Percentiles rank a stretch among this genome's conserved stretches.
Evolutionary conservation across 2,888 invertebrate genomes (phyloP).

Genomic region (Hoplodrina ambigua): DNA sequence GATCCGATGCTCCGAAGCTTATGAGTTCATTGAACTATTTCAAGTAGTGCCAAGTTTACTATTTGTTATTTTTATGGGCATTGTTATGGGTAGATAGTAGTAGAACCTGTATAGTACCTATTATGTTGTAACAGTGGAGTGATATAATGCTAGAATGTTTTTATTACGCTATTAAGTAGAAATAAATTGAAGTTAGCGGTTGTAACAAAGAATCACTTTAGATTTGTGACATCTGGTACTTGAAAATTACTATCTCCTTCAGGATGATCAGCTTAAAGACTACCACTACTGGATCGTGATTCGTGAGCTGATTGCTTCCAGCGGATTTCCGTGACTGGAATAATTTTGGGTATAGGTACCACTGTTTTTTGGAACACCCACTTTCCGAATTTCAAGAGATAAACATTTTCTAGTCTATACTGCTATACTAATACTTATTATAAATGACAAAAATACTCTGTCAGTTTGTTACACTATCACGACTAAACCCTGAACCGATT

Average conservation of each 20-base stretch:
- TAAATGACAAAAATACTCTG: too few relatives aligned
- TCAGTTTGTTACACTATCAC: too few relatives aligned
- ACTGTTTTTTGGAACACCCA: too few relatives aligned
- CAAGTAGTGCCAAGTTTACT: constrained; percentile 67
- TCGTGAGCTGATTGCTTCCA: too few relatives aligned
- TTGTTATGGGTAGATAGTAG: constrained; percentile 26
- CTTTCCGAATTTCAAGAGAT: too few relatives aligned
- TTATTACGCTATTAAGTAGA: background rate
- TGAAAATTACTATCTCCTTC: background rate
- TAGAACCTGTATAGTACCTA: background rate
- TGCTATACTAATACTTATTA: too few relatives aligned
- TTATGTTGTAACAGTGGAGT: constrained; percentile 17
- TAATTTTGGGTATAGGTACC: too few relatives aligned
- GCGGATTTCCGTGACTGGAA: too few relatives aligned
- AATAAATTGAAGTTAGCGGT: background rate
- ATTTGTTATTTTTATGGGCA: constrained; percentile 56
- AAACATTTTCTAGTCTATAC: too few relatives aligned
- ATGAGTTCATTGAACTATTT: constrained; percentile 63
- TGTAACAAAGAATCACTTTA: background rate
- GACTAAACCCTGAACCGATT: too few relatives aligned
- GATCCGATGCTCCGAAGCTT: constrained; percentile 52
- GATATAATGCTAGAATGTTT: constrained; percentile 8
- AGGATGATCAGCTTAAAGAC: background rate
- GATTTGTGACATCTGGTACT: background rate
- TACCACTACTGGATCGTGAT: too few relatives aligned